A percentile compares a stretch with the other conserved stretches of the same genome.
These are phyloP conservation scores for Calephelis virginiensis DNA, from an alignment of 1,140 invertebrate species.

Conservation along the genomic window DNA sequence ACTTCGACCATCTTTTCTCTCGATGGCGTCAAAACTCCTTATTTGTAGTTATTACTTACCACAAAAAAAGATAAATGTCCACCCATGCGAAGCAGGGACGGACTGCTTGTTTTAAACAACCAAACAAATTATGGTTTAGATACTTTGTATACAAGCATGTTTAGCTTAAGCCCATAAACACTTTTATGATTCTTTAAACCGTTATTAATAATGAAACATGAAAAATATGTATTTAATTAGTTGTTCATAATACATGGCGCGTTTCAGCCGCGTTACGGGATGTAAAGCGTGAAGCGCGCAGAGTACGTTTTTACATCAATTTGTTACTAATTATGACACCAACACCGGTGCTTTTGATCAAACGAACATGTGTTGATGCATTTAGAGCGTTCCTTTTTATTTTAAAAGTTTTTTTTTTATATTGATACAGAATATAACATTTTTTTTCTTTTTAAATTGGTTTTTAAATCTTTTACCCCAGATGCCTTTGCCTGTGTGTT, in stretches of 20 bases:
- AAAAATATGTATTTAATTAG: conserved; percentile 18
- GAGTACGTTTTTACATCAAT: conserved; percentile 45
- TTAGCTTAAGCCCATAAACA: no score
- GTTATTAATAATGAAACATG: conserved; percentile 21
- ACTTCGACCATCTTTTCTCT: no score
- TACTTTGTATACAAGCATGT: no score
- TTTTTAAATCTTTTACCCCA: no score
- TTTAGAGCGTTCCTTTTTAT: conserved; percentile 9
- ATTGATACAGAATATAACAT: background rate
- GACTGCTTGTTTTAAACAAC: no score
- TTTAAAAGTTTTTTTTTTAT: background rate
- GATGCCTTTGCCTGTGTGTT: no score
- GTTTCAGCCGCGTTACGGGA: conserved; percentile 8
- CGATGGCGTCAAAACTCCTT: no score
- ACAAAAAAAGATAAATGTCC: no score
- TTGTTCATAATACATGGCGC: conserved; percentile 5
- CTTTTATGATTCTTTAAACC: background rate
- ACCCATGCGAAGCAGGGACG: no score
- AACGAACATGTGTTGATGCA: background rate
- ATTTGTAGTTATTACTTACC: no score
- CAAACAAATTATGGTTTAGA: no score
- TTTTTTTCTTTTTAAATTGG: background rate
- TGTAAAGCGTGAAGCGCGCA: conserved; percentile 22
- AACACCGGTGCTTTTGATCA: conserved; percentile 21
- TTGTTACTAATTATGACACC: conserved; percentile 56